A percentile compares a stretch with the other conserved stretches of the same genome.
Evolutionary conservation across 2,113 vertebrate species (phyloP).

Genomic region (Equus przewalskii): DNA sequence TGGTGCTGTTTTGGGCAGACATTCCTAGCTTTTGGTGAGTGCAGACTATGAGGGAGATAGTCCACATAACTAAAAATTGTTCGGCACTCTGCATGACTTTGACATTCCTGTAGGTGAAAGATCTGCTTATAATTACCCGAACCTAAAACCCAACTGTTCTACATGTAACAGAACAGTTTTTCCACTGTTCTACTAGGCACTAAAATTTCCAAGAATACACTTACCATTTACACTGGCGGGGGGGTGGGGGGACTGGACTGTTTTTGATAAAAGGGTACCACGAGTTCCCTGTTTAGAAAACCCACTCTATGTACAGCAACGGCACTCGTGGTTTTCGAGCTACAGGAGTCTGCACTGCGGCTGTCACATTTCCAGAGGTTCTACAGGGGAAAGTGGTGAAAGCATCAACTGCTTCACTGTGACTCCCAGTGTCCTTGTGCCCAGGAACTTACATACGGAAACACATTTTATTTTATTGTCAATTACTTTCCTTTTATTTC

Average conservation of each 20-base stretch:
- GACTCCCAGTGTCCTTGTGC: not conserved
- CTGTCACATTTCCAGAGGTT: rapidly evolving
- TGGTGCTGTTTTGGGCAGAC: not conserved
- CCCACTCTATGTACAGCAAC: rapidly evolving
- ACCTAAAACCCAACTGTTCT: not conserved
- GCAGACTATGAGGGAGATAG: no score
- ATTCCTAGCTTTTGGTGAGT: not conserved
- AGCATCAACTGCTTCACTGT: rapidly evolving
- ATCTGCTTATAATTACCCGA: not conserved
- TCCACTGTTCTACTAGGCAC: not conserved
- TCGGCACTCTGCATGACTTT: not conserved
- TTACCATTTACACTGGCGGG: rapidly evolving
- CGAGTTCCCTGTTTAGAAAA: not conserved
- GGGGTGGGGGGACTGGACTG: not conserved
- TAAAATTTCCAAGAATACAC: not conserved
- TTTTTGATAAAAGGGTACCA: not conserved
- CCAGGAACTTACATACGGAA: not conserved
- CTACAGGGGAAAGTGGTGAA: not conserved
- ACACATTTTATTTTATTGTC: not conserved
- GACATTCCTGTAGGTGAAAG: not conserved
- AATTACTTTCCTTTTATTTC: not conserved
- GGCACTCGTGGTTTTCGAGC: not conserved
- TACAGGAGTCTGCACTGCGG: rapidly evolving
- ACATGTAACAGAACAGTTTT: not conserved
- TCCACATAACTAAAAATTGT: not conserved